Evolutionary conservation across 2,797 vertebrate genomes (phyloP).

Genomic region (Melanotaenia parkinsoni): DNA sequence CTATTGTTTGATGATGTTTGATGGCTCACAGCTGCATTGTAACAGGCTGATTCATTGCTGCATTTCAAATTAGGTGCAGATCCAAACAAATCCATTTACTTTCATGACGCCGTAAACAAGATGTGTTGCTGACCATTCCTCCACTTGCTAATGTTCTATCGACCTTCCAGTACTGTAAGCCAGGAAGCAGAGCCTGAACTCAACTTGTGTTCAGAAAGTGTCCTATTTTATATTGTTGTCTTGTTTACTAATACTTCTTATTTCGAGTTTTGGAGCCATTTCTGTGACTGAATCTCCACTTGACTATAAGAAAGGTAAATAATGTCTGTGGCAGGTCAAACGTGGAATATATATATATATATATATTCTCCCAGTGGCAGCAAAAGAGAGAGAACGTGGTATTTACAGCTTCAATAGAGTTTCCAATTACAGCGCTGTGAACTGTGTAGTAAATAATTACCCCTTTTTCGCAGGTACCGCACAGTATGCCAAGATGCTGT

Average conservation of each 20-base stretch:
- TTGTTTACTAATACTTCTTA: slow-evolving; percentile 40
- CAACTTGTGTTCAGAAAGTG: slow-evolving; percentile 55
- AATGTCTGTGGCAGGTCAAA: slow-evolving; percentile 50
- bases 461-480: slow-evolving; percentile 52
- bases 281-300: slow-evolving; percentile 47
- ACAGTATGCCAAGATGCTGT: slow-evolving; percentile 49
- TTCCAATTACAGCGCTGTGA: slow-evolving; percentile 78
- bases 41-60: slow-evolving; percentile 77
- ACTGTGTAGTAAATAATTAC: slow-evolving; percentile 77
- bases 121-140: slow-evolving; percentile 76
- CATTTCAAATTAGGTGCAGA: slow-evolving; percentile 78
- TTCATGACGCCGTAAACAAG: slow-evolving; percentile 78
- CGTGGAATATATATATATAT: background rate
- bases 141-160: slow-evolving; percentile 70
- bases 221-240: slow-evolving; percentile 40
- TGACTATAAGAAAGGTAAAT: slow-evolving; percentile 61
- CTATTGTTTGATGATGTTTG: slow-evolving; percentile 51
- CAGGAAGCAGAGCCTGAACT: slow-evolving; percentile 36
- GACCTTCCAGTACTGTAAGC: slow-evolving; percentile 62
- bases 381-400: slow-evolving; percentile 62
- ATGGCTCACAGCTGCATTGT: slow-evolving; percentile 69
- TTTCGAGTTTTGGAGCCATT: slow-evolving; percentile 45
- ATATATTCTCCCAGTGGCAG: slow-evolving; percentile 51
- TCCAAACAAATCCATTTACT: slow-evolving; percentile 80
- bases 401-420: slow-evolving; percentile 80